Conservation (phyloP, 2,113 vertebrate genomes). For the Sapayoa aenigma region DNA sequence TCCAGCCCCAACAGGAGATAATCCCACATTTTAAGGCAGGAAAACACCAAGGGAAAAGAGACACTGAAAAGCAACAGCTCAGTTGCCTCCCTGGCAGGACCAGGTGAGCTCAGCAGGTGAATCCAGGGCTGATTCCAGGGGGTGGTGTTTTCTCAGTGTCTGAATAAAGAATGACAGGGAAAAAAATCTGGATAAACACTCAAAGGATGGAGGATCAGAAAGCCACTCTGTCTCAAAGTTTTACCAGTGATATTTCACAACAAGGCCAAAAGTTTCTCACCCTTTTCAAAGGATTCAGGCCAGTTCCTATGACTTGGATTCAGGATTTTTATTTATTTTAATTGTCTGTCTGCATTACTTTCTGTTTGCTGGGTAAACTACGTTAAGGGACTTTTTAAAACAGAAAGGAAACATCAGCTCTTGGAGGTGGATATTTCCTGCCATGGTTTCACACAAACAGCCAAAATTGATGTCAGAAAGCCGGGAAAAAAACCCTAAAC, state of each 20-base stretch:
- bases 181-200: not conserved
- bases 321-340: not conserved
- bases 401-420: not conserved
- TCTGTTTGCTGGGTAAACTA: not conserved
- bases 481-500: not conserved
- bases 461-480: not conserved
- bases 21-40: not conserved
- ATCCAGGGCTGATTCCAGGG: not conserved
- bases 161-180: fast-evolving
- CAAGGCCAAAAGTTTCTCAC: not conserved
- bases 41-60: fast-evolving
- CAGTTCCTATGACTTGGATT: not conserved
- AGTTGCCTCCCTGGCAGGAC: not conserved
- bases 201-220: not conserved
- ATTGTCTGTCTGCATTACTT: not conserved
- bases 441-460: not conserved
- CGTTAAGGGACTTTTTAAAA: too few relatives aligned
- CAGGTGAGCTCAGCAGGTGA: not conserved
- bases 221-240: fast-evolving
- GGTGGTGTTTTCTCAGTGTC: not conserved
- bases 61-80: fast-evolving
- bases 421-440: not conserved
- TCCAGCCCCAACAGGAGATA: not conserved
- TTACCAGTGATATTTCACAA: not conserved
- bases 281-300: not conserved